These are phyloP conservation scores for Tenualosa thibaudeaui DNA, from an alignment of 2,797 vertebrate species.

Conservation along the genomic window DNA sequence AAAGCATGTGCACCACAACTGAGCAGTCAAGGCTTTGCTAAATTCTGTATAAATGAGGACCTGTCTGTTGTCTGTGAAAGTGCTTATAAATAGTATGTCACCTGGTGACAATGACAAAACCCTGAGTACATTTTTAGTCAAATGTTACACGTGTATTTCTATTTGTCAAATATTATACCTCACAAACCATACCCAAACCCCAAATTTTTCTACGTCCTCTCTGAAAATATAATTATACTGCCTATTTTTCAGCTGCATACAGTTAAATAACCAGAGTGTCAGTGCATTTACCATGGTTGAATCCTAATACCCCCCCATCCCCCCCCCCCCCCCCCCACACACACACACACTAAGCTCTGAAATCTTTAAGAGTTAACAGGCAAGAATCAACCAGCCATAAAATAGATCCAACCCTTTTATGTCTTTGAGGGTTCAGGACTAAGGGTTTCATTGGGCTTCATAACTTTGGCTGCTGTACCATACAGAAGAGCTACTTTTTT, in stretches of 20 bases:
- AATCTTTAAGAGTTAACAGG: too few relatives aligned
- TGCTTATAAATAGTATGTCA: neutral
- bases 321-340: too few relatives aligned
- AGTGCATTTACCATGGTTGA: neutral
- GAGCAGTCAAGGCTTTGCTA: neutral
- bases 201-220: too few relatives aligned
- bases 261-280: neutral
- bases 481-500: neutral
- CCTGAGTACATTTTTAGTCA: neutral
- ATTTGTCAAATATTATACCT: neutral
- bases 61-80: neutral
- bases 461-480: neutral
- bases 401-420: too few relatives aligned
- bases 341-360: too few relatives aligned
- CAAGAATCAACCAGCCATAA: too few relatives aligned
- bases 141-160: neutral
- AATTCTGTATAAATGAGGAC: neutral
- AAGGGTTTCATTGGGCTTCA: too few relatives aligned
- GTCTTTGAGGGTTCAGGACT: neutral
- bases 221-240: too few relatives aligned
- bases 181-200: too few relatives aligned
- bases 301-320: neutral
- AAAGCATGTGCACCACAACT: neutral
- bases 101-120: neutral
- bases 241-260: neutral